These are phyloP conservation scores for Brienomyrus longianalis DNA, from an alignment of 2,113 vertebrate species.

Conservation along the genomic window DNA sequence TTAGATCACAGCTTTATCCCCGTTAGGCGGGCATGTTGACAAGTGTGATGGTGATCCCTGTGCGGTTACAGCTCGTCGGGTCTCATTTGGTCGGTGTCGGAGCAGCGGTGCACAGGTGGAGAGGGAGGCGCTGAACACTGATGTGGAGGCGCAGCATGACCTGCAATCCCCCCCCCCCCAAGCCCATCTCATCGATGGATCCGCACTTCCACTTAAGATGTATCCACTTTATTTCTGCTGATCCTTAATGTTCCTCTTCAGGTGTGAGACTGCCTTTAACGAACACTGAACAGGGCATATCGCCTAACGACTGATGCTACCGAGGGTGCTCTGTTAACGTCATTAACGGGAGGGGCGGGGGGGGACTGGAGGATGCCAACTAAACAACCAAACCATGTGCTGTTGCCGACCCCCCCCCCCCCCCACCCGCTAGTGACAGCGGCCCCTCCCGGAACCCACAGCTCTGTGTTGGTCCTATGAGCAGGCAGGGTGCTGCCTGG, in stretches of 20 bases:
- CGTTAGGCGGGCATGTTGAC: slow-evolving; percentile 58
- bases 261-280: not conserved
- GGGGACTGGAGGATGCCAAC: not conserved
- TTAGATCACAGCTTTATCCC: slow-evolving; percentile 76
- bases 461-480: not conserved
- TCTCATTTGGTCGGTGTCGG: slow-evolving; percentile 48
- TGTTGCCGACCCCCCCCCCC: not conserved
- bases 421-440: not conserved
- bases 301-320: not conserved
- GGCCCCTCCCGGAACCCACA: not conserved
- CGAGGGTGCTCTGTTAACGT: not conserved
- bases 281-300: not conserved
- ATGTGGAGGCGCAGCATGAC: not conserved
- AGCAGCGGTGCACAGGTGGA: not conserved
- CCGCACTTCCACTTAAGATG: not conserved
- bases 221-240: not conserved
- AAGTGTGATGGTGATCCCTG: slow-evolving; percentile 22
- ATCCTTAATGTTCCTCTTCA: not conserved
- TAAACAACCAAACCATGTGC: not conserved
- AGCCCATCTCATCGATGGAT: not conserved
- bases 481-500: not conserved
- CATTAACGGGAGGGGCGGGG: not conserved
- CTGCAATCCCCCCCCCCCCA: not conserved
- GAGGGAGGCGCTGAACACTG: not conserved
- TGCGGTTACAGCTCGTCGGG: slow-evolving; percentile 38